Conservation (phyloP, 2,888 invertebrate species). For the Hermodice carunculata region DNA sequence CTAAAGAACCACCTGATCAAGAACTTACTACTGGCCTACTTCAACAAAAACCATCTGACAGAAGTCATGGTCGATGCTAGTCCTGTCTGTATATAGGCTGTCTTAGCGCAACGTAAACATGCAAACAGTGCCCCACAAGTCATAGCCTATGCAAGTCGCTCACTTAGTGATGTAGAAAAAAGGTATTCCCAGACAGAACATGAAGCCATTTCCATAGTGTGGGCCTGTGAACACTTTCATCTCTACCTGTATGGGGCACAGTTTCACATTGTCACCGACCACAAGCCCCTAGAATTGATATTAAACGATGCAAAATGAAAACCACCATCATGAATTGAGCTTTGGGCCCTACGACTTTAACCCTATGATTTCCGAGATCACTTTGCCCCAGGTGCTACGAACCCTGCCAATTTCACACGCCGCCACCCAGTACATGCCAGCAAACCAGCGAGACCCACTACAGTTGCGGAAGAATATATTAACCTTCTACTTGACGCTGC, state of each 20-base stretch:
- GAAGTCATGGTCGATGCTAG: conserved; percentile 29
- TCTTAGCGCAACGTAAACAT: conserved; percentile 34
- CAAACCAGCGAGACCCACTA: too few species aligned
- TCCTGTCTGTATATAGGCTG: conserved; percentile 29
- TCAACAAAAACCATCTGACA: not conserved
- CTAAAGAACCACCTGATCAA: conserved; percentile 1
- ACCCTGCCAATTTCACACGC: too few species aligned
- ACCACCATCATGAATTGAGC: conserved; percentile 40
- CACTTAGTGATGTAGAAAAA: conserved; percentile 28
- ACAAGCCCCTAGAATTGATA: conserved; percentile 25
- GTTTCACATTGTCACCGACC: conserved; percentile 37
- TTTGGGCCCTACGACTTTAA: conserved; percentile 44
- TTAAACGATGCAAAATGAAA: conserved; percentile 35
- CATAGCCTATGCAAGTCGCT: conserved; percentile 32
- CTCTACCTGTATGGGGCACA: conserved; percentile 27
- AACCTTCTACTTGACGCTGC: too few species aligned
- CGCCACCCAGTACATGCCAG: too few species aligned
- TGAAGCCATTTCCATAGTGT: conserved; percentile 37
- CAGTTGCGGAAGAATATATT: too few species aligned
- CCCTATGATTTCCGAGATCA: too few species aligned
- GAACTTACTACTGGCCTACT: not conserved
- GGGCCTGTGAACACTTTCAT: conserved; percentile 33
- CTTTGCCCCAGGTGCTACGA: too few species aligned
- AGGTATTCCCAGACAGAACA: conserved; percentile 39
- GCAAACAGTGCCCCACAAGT: conserved; percentile 20